Conservation (phyloP, 2,113 vertebrate genomes). For the Tauraco erythrolophus region DNA sequence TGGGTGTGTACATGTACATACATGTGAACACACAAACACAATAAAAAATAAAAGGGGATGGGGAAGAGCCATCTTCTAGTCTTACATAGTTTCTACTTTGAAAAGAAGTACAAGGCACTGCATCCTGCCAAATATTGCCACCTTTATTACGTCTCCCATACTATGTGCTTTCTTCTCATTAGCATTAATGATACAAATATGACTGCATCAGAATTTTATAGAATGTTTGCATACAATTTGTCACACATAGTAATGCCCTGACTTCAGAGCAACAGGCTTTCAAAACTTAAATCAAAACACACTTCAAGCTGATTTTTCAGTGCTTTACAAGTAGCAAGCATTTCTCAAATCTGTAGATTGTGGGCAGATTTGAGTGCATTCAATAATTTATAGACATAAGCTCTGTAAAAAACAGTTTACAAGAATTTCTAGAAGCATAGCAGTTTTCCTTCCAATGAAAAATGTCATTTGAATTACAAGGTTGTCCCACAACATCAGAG, state of each 20-base stretch:
- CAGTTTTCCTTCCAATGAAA: not conserved
- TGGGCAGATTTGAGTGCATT: not conserved
- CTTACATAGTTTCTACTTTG: not conserved
- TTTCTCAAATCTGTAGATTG: not conserved
- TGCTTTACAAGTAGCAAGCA: not conserved
- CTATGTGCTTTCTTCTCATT: not conserved
- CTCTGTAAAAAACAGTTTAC: not conserved
- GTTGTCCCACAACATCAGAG: not conserved
- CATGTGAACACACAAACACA: not conserved
- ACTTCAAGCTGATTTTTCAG: not conserved
- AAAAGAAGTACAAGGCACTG: not conserved
- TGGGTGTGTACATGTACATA: too few species aligned
- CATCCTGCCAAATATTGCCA: not conserved
- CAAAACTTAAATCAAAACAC: not conserved
- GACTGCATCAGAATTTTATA: not conserved
- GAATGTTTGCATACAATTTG: not conserved
- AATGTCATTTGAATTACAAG: not conserved
- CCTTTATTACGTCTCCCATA: not conserved
- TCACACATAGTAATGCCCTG: not conserved
- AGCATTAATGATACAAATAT: not conserved
- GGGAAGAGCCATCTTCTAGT: not conserved
- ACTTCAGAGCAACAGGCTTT: not conserved
- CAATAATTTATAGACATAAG: not conserved
- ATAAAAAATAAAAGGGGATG: not conserved
- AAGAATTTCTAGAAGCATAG: not conserved